Conservation (phyloP, 2,797 vertebrate species). For the Enteromius fasciolatus region DNA sequence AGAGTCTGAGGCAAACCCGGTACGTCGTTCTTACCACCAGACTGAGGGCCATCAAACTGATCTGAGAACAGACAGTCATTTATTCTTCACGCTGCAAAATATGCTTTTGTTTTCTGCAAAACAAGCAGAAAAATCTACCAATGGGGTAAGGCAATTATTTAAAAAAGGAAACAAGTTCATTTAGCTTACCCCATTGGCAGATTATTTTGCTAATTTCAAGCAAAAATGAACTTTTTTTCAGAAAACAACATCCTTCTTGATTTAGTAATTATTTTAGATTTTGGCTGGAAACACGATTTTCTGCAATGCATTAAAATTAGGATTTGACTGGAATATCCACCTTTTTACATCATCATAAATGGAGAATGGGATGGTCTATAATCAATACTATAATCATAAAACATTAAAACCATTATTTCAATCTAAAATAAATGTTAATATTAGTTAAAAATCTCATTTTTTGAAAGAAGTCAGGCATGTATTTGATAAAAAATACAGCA, state of each 20-base stretch:
- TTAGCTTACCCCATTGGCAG: too few species aligned
- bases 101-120: too few species aligned
- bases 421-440: background rate
- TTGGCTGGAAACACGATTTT: too few species aligned
- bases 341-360: background rate
- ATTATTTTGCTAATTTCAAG: too few species aligned
- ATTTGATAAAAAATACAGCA: background rate
- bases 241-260: too few species aligned
- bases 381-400: background rate
- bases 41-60: constrained; percentile 77
- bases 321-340: background rate
- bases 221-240: too few species aligned
- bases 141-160: too few species aligned
- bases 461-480: background rate
- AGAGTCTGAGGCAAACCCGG: constrained; percentile 90
- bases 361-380: background rate
- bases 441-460: background rate
- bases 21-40: constrained; percentile 77
- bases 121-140: too few species aligned
- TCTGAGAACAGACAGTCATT: constrained; percentile 67
- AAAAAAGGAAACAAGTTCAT: too few species aligned
- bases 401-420: background rate
- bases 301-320: background rate
- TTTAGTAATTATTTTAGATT: too few species aligned
- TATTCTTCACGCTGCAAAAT: background rate